Evolutionary conservation across 2,113 vertebrate genomes (phyloP).

Genomic region (Puntigrus tetrazona): DNA sequence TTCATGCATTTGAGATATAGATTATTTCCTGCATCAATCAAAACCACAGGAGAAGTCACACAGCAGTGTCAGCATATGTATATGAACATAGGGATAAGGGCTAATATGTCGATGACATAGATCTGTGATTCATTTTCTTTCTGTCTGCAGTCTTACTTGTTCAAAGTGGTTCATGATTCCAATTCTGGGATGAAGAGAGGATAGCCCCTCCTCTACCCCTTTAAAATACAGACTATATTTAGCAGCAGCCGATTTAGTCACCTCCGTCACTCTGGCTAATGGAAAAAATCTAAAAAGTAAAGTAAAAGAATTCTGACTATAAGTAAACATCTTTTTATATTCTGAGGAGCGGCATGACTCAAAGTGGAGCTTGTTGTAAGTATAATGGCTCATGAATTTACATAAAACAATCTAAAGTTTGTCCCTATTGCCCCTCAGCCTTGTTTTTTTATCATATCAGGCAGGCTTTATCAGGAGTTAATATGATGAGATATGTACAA

Average conservation of each 20-base stretch:
- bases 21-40: constrained; percentile 1
- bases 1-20: neutral
- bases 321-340: neutral
- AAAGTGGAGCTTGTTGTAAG: too few species aligned
- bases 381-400: neutral
- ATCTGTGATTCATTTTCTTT: neutral
- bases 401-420: neutral
- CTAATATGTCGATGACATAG: neutral
- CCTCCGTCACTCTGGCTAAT: neutral
- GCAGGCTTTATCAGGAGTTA: neutral
- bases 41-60: neutral
- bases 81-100: neutral
- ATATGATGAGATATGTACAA: constrained; percentile 18
- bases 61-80: constrained; percentile 2
- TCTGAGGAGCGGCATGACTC: neutral
- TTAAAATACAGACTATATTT: neutral
- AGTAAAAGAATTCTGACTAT: neutral
- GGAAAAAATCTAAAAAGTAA: neutral
- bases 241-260: neutral
- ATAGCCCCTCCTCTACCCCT: neutral
- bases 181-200: neutral
- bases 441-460: neutral
- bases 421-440: neutral
- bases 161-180: neutral
- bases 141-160: neutral